These are phyloP conservation scores for Ephestia elutella DNA, from an alignment of 1,140 invertebrate species.

Conservation along the genomic window DNA sequence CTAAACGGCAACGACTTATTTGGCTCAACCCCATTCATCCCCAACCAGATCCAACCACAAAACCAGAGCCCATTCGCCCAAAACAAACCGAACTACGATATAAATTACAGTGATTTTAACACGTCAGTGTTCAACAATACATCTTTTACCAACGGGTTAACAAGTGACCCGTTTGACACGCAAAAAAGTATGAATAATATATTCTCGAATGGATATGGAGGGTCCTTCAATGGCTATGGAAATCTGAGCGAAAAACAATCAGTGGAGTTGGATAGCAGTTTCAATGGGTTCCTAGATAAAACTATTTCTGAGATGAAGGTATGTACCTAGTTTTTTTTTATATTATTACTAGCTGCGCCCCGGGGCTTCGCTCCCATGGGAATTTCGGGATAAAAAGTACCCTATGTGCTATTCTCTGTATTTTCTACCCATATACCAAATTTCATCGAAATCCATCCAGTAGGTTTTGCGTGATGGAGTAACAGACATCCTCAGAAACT, in stretches of 20 bases:
- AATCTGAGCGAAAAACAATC: slow-evolving; percentile 67
- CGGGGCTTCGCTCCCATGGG: too few relatives aligned
- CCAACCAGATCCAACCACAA: slow-evolving; percentile 24
- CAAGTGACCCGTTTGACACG: slow-evolving; percentile 86
- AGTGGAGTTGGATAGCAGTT: slow-evolving; percentile 64
- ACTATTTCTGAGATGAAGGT: slow-evolving; percentile 90
- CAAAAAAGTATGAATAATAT: slow-evolving; percentile 76
- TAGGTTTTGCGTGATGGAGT: too few relatives aligned
- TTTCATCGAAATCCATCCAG: too few relatives aligned
- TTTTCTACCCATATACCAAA: too few relatives aligned
- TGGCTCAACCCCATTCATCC: slow-evolving; percentile 78
- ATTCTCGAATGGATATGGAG: slow-evolving; percentile 61
- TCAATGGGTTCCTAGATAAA: slow-evolving; percentile 85
- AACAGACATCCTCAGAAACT: too few relatives aligned
- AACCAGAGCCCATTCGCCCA: slow-evolving; percentile 18
- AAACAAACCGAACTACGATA: slow-evolving; percentile 65
- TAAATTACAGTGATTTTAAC: slow-evolving; percentile 56
- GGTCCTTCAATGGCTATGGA: slow-evolving; percentile 62
- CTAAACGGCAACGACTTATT: slow-evolving; percentile 77
- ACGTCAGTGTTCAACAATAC: slow-evolving; percentile 62
- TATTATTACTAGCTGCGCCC: too few relatives aligned
- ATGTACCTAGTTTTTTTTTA: slow-evolving; percentile 16
- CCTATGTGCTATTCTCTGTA: too few relatives aligned
- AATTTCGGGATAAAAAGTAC: too few relatives aligned
- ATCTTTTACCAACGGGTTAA: slow-evolving; percentile 58